Conservation (phyloP, 2,888 invertebrate species). For the Pachliopta kotzebuea region DNA sequence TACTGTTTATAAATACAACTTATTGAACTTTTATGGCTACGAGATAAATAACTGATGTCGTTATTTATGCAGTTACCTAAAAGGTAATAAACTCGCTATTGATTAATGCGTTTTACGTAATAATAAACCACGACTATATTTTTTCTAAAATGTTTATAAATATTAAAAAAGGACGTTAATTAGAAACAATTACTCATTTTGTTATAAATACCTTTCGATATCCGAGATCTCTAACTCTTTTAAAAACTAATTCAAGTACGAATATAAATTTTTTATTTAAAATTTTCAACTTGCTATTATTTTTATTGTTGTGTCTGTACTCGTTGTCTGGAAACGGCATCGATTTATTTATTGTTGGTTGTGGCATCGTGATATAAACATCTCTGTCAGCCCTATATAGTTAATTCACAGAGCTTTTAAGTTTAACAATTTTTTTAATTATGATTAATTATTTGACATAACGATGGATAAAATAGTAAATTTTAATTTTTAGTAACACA, state of each 20-base stretch:
- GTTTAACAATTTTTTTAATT: neutral
- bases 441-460: neutral
- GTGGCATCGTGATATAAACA: constrained; percentile 27
- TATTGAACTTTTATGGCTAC: too few relatives aligned
- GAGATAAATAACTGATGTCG: too few relatives aligned
- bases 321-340: constrained; percentile 72
- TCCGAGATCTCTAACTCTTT: too few relatives aligned
- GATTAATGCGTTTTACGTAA: too few relatives aligned
- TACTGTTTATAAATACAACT: too few relatives aligned
- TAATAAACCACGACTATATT: too few relatives aligned
- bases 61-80: too few relatives aligned
- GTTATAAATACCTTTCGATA: too few relatives aligned
- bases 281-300: constrained; percentile 7
- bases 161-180: too few relatives aligned
- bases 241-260: neutral
- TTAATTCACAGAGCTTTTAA: neutral
- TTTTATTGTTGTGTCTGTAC: constrained; percentile 32
- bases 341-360: constrained; percentile 51
- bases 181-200: too few relatives aligned
- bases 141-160: too few relatives aligned
- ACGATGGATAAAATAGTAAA: neutral
- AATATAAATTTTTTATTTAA: neutral
- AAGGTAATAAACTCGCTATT: too few relatives aligned
- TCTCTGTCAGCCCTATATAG: neutral
- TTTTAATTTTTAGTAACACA: neutral